phyloP scores from a whole-genome alignment of 2,888 invertebrate genomes.

The Heliconius sara region DNA sequence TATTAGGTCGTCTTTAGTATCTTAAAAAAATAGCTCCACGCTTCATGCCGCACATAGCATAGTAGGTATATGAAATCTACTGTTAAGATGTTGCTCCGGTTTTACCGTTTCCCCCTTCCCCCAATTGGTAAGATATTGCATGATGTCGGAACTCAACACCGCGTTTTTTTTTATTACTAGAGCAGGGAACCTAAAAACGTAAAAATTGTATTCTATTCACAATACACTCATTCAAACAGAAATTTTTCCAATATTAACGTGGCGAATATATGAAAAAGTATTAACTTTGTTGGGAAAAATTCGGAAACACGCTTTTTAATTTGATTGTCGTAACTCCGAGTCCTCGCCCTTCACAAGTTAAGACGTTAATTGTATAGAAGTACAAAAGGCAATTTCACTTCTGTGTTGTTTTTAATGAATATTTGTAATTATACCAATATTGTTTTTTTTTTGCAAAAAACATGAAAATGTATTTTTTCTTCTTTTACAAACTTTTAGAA shows the following conservation, averaged over 20 bases:
- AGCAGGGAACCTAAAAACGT: too few species aligned
- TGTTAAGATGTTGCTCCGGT: too few species aligned
- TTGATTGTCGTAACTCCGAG: background rate
- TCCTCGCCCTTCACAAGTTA: background rate
- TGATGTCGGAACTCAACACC: too few species aligned
- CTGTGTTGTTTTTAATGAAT: background rate
- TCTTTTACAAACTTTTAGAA: background rate
- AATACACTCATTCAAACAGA: background rate
- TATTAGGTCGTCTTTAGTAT: too few species aligned
- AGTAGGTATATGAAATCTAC: too few species aligned
- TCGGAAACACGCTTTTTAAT: background rate
- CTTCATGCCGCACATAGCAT: too few species aligned
- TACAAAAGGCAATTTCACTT: background rate
- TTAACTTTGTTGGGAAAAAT: background rate
- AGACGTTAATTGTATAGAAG: background rate
- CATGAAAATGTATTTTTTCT: background rate
- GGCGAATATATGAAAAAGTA: background rate
- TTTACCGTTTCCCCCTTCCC: too few species aligned
- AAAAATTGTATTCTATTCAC: too few species aligned
- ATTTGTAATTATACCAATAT: conserved; percentile 1
- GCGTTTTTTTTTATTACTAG: too few species aligned
- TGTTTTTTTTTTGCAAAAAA: background rate
- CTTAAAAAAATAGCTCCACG: too few species aligned
- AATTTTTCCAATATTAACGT: background rate
- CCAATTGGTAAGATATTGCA: too few species aligned